A percentile compares a stretch with the other conserved stretches of the same genome.
Conservation (phyloP, 2,797 vertebrate species). For the Hippocampus kuda region DNA sequence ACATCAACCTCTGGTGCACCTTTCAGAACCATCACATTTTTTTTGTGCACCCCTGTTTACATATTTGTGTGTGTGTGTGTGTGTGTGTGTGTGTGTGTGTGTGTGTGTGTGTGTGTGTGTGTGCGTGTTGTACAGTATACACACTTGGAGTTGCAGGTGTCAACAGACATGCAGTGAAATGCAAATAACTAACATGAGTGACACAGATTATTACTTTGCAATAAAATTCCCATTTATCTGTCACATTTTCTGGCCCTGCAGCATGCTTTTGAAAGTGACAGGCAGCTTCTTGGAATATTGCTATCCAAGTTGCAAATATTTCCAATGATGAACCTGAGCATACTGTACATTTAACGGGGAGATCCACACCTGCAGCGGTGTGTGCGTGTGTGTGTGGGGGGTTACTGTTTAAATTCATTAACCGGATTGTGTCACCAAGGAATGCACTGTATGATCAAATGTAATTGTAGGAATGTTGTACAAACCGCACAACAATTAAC, state of each 20-base stretch:
- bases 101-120: background rate
- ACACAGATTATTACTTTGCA: conserved; percentile 2
- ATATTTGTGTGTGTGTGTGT: too few species aligned
- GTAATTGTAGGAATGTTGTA: background rate
- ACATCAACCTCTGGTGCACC: too few species aligned
- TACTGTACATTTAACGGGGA: background rate
- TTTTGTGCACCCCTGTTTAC: too few species aligned
- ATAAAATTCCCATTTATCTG: conserved; percentile 10
- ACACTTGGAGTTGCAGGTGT: conserved; percentile 24
- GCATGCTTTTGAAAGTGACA: conserved; percentile 35
- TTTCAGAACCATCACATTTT: too few species aligned
- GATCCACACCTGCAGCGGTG: background rate
- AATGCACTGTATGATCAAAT: background rate
- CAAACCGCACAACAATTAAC: too few species aligned
- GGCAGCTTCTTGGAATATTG: conserved; percentile 50
- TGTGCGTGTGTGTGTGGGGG: too few species aligned
- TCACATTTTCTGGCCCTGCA: conserved; percentile 34
- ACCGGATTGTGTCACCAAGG: too few species aligned
- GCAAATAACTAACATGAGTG: background rate
- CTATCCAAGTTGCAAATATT: conserved; percentile 37
- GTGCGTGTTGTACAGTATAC: background rate
- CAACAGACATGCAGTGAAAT: conserved; percentile 18
- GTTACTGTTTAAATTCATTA: too few species aligned
- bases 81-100: background rate
- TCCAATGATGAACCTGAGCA: conserved; percentile 35